Evolutionary conservation across 2,888 invertebrate genomes (phyloP).

Genomic region (Cheiracanthium punctorium): DNA sequence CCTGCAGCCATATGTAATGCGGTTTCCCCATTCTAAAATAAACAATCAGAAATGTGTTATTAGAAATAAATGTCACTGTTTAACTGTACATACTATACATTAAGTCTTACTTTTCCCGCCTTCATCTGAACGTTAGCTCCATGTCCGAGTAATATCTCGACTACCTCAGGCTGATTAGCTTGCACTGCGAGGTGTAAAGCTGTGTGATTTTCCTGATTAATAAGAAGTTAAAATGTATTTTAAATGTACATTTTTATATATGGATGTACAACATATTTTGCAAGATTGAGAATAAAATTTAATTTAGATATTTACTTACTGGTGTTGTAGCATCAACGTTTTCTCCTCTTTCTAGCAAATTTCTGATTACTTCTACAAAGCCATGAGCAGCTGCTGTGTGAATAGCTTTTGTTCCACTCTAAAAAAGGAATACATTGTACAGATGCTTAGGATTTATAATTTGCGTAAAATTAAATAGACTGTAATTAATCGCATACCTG

Average conservation of each 20-base stretch:
- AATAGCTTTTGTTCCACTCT: slow-evolving; percentile 96
- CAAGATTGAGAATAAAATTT: no score
- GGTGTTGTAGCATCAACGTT: slow-evolving; percentile 96
- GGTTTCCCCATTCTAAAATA: slow-evolving; percentile 85
- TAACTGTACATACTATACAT: no score
- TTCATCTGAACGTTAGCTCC: slow-evolving; percentile 98
- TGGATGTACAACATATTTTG: no score
- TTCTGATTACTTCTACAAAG: slow-evolving; percentile 97
- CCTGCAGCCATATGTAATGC: slow-evolving; percentile 97
- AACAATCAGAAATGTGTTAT: neutral
- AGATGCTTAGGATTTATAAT: neutral
- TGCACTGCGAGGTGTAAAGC: slow-evolving; percentile 98
- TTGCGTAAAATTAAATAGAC: neutral
- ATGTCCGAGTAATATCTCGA: slow-evolving; percentile 95
- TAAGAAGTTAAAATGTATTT: neutral
- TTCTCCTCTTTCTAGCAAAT: slow-evolving; percentile 95
- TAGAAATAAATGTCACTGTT: no score
- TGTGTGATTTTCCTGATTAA: slow-evolving; percentile 92
- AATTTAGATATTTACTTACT: slow-evolving; percentile 80
- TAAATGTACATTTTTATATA: neutral
- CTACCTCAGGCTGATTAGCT: slow-evolving; percentile 93
- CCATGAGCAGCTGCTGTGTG: slow-evolving; percentile 98
- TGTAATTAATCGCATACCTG: neutral
- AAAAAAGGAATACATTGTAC: slow-evolving; percentile 47
- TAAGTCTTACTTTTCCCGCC: slow-evolving; percentile 77